Base-by-base conservation (phyloP, 2,888 invertebrate species). In the Hermaeophaga mercurialis region DNA sequence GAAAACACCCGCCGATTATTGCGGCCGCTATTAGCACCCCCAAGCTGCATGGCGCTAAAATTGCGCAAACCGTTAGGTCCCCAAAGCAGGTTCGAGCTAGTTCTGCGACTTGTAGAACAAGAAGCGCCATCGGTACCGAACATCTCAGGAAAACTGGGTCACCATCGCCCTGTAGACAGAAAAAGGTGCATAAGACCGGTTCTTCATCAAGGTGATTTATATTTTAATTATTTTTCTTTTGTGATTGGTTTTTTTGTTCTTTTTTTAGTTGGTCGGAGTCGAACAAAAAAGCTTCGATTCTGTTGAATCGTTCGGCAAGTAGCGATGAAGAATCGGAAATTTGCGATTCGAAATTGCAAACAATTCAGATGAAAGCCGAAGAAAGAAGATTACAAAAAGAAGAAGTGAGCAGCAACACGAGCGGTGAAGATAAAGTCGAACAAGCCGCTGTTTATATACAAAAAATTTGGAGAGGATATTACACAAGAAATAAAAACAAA, bases 381-480 rank as follows among this genome's bases (percentile, higher is more conserved):
- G 78, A 79, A 60, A 69, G 72, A 56, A 73, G 75, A 38, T 68
- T 67, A 47, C 71, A 75, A 54, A 73, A 72, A 53, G 64, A 59
- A 53, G 74, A 75, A 58, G 56, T 66, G 7, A 65, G 66, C 5
- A 72, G 66, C 28, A 72, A 70, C 48, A 68, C 65, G 36, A 71
- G 66, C 52, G 68, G 67, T 31, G 75, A 77, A 17, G 75, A 77
- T 56, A 81, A 81, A 65, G 70, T 75, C 1, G 74, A 75, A 60
- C 67, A 71, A 64, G 85, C 93, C 0, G 93, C 91, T 0, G 84
- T 90, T 24, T 86, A 86, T 18, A 93, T 94, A 71, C 94, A 94
- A 78, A 89, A 88, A 76, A 85, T 89, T 78, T 94, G 94, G 94
- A 80, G 92, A 17, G 93, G 94, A 0, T 93, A 90, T 75, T 83